Evolutionary conservation across 2,888 invertebrate species (phyloP), one percentile per base, ranked within the genome.

Genomic region (Spilosoma lubricipeda): DNA sequence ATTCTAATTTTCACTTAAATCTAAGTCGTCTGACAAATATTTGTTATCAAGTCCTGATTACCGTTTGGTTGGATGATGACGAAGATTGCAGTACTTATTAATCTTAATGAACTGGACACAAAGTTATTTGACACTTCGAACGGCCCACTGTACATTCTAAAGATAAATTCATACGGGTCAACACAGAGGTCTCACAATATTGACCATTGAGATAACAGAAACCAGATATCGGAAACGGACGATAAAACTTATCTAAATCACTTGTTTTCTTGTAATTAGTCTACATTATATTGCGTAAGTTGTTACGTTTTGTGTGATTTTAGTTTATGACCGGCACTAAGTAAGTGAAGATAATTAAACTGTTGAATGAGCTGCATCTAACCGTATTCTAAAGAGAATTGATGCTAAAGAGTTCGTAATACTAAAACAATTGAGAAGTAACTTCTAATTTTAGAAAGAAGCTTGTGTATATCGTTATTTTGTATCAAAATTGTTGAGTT

Each of bases 231-330:
- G 79, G 79, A 74, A 79, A 84, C 76, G 64, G 52, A 71, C 77
- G 92, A 93, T 93, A 93, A 83, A 80, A 67, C 77, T 79, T 92
- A 93, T 90, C 91, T 89, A 86, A 90, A 92, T 91, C 90, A 88
- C 88, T 89, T 90, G 92, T 90, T 90, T 89, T 90, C 85, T 82
- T 87, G 89, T 91, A 90, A 90, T 92, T 89, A 89, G 85, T 86
- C 77, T 80, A 81, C 77, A 78, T 79, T 73, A 77, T 79, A 85
- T 87, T 86, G 79, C 84, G 85, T 84, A 82, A 85, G 75, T 79
- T 76, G 73, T 81, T 76, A 73, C 75, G 72, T 76, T 80, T 77
- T 72, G 79, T 81, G 75, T 77, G 81, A 85, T 83, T 85, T 59
- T 77, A 77, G 79, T 80, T 78, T 80, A 80, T 77, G 80, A 76